Percentiles rank a stretch among this genome's conserved stretches.
Conservation (phyloP, 2,797 vertebrate species). For the Mionectes olivaceus region DNA sequence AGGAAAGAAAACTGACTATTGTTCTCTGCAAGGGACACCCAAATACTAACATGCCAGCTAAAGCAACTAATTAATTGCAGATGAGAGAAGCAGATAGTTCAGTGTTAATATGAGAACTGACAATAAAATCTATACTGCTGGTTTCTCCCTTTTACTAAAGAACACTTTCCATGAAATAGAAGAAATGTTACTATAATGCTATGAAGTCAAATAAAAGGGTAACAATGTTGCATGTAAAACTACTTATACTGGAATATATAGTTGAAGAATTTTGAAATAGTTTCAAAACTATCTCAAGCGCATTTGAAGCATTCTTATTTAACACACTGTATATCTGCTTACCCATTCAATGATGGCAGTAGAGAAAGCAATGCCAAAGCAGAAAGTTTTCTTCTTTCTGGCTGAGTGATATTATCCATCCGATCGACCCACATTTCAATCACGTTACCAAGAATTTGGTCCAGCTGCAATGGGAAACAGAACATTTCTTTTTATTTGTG, state of each 20-base stretch:
- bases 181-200: not conserved
- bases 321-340: conserved; percentile 16
- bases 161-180: not conserved
- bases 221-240: not conserved
- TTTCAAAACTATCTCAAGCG: not conserved
- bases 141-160: not conserved
- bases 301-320: not conserved
- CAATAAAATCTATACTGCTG: not conserved
- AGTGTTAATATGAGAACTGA: not conserved
- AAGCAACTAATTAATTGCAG: not conserved
- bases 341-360: conserved; percentile 93
- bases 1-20: not conserved
- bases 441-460: conserved; percentile 89
- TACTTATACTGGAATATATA: not conserved
- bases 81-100: not conserved
- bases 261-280: not conserved
- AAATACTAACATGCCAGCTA: not conserved
- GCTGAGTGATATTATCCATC: conserved; percentile 98
- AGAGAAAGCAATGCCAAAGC: conserved; percentile 94
- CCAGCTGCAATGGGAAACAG: conserved; percentile 79
- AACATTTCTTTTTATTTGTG: not conserved
- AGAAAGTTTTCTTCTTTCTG: conserved; percentile 96
- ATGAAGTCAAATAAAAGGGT: not conserved
- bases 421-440: conserved; percentile 99
- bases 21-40: not conserved